Evolutionary conservation across 2,113 vertebrate species (phyloP).

Genomic region (Papio anubis): DNA sequence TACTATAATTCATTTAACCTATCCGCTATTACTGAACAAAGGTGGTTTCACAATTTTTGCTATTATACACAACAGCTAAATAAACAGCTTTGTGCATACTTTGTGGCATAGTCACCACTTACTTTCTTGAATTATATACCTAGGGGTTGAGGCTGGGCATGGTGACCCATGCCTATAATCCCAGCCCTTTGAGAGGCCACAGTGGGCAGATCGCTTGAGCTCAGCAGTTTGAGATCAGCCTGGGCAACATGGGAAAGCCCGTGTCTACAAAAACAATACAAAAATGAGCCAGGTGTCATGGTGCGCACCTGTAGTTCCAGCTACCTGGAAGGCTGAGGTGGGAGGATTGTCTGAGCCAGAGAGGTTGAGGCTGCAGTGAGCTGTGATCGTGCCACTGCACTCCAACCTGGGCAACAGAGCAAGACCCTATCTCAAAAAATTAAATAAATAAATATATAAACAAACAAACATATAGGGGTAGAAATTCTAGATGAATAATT

Average conservation of each 20-base stretch:
- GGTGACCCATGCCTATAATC: not conserved
- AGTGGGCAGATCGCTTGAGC: not conserved
- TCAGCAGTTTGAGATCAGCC: not conserved
- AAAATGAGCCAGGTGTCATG: no score
- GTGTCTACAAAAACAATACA: no score
- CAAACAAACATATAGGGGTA: not conserved
- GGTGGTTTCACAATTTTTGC: not conserved
- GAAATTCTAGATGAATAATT: slow-evolving; percentile 5
- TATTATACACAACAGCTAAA: not conserved
- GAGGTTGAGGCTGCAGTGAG: no score
- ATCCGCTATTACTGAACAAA: not conserved
- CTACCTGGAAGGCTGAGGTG: no score
- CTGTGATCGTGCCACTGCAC: no score
- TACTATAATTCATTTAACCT: not conserved
- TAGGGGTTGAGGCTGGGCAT: not conserved
- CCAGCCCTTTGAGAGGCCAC: not conserved
- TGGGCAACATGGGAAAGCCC: not conserved
- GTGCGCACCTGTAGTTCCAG: no score
- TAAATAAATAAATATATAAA: not conserved
- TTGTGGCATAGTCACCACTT: not conserved
- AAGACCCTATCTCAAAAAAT: no score
- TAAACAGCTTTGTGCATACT: not conserved
- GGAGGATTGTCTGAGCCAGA: no score
- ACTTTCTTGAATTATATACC: slow-evolving; percentile 1
- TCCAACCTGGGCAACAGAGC: no score